Conservation (phyloP, 2,797 vertebrate species). For the Pteropus rufus region DNA sequence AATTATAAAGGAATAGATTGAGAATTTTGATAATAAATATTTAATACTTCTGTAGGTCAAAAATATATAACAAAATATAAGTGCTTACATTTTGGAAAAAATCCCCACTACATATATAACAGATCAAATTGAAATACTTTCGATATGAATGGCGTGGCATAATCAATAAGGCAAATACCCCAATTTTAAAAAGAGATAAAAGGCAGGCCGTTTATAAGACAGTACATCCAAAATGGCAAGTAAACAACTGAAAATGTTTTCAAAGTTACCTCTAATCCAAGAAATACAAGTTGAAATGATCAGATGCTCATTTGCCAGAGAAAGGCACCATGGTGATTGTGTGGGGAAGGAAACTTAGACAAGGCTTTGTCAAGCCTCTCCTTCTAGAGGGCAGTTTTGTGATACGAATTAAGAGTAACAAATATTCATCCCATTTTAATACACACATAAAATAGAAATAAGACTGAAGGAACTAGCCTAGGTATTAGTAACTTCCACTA, state of each 20-base stretch:
- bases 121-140: not conserved
- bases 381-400: not conserved
- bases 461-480: not conserved
- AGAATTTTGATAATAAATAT: conserved; percentile 15
- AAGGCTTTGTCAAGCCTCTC: too few relatives aligned
- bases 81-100: not conserved
- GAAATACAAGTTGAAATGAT: not conserved
- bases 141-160: not conserved
- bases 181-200: not conserved
- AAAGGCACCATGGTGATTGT: not conserved
- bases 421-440: not conserved
- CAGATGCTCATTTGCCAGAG: not conserved
- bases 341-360: not conserved
- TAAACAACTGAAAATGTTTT: not conserved
- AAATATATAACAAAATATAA: not conserved
- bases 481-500: not conserved
- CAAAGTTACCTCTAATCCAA: not conserved
- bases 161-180: not conserved
- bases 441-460: not conserved
- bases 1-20: not conserved
- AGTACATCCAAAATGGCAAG: not conserved
- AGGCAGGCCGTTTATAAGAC: not conserved
- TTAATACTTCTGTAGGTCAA: not conserved
- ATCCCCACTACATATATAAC: not conserved
- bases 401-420: not conserved